These are phyloP conservation scores for Ectobius pallidus DNA, from an alignment of 2,888 invertebrate species.

Conservation along the genomic window DNA sequence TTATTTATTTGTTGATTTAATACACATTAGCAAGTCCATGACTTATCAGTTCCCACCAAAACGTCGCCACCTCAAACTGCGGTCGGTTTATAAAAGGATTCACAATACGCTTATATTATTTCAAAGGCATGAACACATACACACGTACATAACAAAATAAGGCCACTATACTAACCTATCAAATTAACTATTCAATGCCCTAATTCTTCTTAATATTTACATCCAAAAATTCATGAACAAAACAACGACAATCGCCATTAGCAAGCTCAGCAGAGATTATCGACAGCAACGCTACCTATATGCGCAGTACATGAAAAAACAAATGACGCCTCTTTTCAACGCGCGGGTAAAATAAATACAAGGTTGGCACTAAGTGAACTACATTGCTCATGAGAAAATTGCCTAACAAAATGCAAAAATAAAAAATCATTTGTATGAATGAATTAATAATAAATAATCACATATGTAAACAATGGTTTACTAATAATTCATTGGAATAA, in stretches of 20 bases:
- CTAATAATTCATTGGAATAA: no score
- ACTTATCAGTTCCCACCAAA: conserved; percentile 28
- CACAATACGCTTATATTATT: background rate
- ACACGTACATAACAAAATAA: background rate
- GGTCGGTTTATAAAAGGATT: no score
- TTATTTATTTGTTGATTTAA: no score
- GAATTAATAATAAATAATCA: no score
- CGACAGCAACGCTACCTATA: conserved; percentile 29
- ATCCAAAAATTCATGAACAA: conserved; percentile 21
- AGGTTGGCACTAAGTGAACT: no score
- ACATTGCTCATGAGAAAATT: no score
- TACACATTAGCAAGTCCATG: no score
- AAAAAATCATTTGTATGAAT: no score
- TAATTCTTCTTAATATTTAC: background rate
- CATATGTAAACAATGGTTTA: no score
- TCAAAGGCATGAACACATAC: no score
- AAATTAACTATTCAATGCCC: background rate
- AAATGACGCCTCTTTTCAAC: background rate
- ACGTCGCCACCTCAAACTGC: background rate
- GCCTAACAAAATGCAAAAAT: no score
- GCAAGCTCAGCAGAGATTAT: conserved; percentile 32
- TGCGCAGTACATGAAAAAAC: conserved; percentile 25
- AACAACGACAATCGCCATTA: conserved; percentile 34
- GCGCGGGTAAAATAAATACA: conserved; percentile 8
- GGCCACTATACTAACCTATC: background rate